Evolutionary conservation across 1,140 invertebrate genomes (phyloP), one percentile per base, ranked within the genome.

Genomic region (Bombyx mandarina): DNA sequence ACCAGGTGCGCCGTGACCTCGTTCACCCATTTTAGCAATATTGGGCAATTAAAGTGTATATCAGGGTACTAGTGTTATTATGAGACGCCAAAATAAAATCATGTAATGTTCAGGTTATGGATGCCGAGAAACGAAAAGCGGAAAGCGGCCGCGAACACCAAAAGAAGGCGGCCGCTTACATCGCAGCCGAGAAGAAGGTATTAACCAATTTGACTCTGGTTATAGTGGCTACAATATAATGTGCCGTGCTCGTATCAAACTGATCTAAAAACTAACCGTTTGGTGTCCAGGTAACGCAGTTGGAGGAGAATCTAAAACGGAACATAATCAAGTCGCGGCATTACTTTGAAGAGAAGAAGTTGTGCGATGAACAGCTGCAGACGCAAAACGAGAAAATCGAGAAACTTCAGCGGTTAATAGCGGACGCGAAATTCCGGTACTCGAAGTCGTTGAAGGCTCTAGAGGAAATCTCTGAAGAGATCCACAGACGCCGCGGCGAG

Each of bases 391-490:
- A 92, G 56, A 92, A 93, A 75, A 96, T 98, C 49, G 93, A 93
- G 67, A 90, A 92, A 57, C 87, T 98, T 57, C 95, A 98, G 80
- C 90, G 89, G 57, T 91, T 92, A 45, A 95, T 98, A 45, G 86
- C 91, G 8, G 91, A 92, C 69, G 93, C 95, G 1, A 98, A 98
- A 83, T 89, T 91, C 65, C 91, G 93, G 12, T 98, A 98, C 81
- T 91, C 96, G 0, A 93, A 94, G 67, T 95, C 96, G 0, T 85
- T 98, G 26, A 92, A 93, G 69, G 94, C 94, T 67, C 86, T 98
- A 6, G 97, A 98, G 82, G 92, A 93, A 73, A 98, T 98, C 65
- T 98, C 96, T 62, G 96, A 98, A 86, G 96, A 98, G 80, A 98
- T 98, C 73, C 97, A 98, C 82, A 89, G 91, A 59, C 88, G 91